Evolutionary conservation across 2,113 vertebrate genomes (phyloP), one percentile per base, ranked within the genome.

Genomic region (Halcyon malimbica): DNA sequence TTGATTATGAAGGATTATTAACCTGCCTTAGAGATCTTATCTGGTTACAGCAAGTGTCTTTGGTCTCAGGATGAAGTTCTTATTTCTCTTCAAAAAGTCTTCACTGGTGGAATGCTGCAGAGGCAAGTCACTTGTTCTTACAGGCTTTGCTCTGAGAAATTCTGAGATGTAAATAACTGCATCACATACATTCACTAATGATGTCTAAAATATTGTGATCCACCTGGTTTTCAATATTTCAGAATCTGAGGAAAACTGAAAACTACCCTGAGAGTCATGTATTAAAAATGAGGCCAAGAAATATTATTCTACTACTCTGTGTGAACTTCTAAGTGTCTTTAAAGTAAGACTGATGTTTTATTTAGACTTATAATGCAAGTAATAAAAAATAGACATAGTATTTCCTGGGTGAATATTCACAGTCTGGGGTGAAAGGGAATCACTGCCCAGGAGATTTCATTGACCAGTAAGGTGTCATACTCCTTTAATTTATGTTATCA

Each of bases 131-230:
- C 23, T 63, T 9, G 3, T 24, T 75, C 16, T 81, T 31, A 76
- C 64, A 64, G 19, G 8, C 3, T 86, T 17, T 29, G 4, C 3
- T 56, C 54, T 42, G 23, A 67, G 29, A 87, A 94, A 69, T 71
- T 82, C 19, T 82, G 42, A 62, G 21, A 59, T 44, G 5, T 16
- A 81, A 90, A 25, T 3, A 81, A 29, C 16, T 54, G 33, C 11
- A 84, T 35, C 42, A 50, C n/a, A 70, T 67, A 28, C 0, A 0
- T 44, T 37, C 13, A 37, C 13, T 54, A 17, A 54, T 10, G 10
- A 41, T 23, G 8, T 7, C 10, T 15, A 67, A 88, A 77, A 74
- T 67, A 46, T 29, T 28, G 19, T 54, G 18, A 50, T 2, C 2
- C 6, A 67, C 6, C 5, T 62, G 8, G 4, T 62, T 69, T 76